Base-by-base conservation (phyloP, 2,797 vertebrate species). In the Clarias platycephalus region DNA sequence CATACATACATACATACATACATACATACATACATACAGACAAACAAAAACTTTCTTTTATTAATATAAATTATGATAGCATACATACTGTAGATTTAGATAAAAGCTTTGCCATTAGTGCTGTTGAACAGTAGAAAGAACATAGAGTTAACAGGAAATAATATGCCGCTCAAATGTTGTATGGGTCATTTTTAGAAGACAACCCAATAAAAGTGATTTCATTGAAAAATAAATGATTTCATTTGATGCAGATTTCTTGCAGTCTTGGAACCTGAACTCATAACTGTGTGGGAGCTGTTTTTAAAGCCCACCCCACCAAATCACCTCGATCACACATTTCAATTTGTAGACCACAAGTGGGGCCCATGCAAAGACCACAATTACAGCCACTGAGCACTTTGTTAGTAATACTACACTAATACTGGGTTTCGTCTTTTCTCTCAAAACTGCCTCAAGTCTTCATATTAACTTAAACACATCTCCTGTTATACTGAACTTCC, bases 271-370 rank as follows among this genome's bases (percentile, higher is more conserved):
- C 55, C 44, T 28, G 16, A 55, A 18, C 71, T 20, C n/a, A 28
- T 74, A 53, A 74, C 44, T 3, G 1, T 28, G 15, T 72, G 13
- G 6, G n/a, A 16, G 70, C 13, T 53, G 16, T 53, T 75, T 9
- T 49, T 55, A 26, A 75, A 55, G 8, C 44, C 44, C 53, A 75
- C 9, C 26, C 53, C 26, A 57, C 3, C 40, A 26, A 75, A 75
- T 15, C 53, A 57, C 5, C 28, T 75, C 53, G 55, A 20, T 57
- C 26, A 77, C 13, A 60, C 60, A 3, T 12, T 60, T n/a, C 34
- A 78, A 6, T 62, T n/a, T 60, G 22, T 62, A n/a, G 75, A 78
- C 75, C 75, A 78, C 57, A 78, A 78, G 75, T 7, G 75, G 57
- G 34, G 57, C 26, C 31, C 57, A 62, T 62, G 57, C 0, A 34